Evolutionary conservation across 2,797 vertebrate species (phyloP).

Genomic region (Eospalax fontanierii): DNA sequence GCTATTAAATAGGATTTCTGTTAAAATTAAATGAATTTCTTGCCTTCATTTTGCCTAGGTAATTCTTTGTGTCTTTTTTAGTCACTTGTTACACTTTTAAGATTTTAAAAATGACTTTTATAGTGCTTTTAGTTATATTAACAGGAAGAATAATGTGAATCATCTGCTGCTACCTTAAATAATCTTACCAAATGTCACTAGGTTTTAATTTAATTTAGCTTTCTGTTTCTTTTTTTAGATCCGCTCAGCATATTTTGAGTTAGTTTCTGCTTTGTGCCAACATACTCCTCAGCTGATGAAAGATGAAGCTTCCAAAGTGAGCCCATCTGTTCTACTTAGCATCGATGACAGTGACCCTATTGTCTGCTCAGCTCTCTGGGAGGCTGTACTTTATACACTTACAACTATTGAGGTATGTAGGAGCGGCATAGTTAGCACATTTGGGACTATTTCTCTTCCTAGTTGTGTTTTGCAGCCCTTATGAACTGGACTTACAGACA

Average conservation of each 20-base stretch:
- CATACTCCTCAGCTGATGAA: conserved; percentile 92
- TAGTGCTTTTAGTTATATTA: conserved; percentile 38
- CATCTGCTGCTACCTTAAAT: neutral
- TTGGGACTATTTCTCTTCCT: neutral
- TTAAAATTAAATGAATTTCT: conserved; percentile 49
- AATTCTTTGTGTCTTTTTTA: conserved; percentile 50
- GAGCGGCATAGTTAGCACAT: neutral
- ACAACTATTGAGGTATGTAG: conserved; percentile 92
- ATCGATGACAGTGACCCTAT: conserved; percentile 96
- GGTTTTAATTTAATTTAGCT: conserved; percentile 56
- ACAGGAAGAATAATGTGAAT: neutral
- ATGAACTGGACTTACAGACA: neutral
- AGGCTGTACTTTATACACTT: conserved; percentile 94
- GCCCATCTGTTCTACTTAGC: conserved; percentile 94
- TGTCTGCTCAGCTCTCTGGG: conserved; percentile 97
- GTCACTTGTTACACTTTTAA: neutral
- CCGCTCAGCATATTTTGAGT: conserved; percentile 96
- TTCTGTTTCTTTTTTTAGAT: conserved; percentile 89
- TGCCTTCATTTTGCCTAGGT: conserved; percentile 36
- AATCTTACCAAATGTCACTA: neutral
- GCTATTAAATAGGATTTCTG: neutral
- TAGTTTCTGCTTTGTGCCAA: conserved; percentile 94
- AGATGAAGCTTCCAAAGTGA: conserved; percentile 93
- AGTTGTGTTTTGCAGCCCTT: neutral
- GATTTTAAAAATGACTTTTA: conserved; percentile 1